A percentile compares a stretch with the other conserved stretches of the same genome.
These are phyloP conservation scores for Dendropsophus ebraccatus DNA, from an alignment of 2,113 vertebrate genomes.

Conservation along the genomic window DNA sequence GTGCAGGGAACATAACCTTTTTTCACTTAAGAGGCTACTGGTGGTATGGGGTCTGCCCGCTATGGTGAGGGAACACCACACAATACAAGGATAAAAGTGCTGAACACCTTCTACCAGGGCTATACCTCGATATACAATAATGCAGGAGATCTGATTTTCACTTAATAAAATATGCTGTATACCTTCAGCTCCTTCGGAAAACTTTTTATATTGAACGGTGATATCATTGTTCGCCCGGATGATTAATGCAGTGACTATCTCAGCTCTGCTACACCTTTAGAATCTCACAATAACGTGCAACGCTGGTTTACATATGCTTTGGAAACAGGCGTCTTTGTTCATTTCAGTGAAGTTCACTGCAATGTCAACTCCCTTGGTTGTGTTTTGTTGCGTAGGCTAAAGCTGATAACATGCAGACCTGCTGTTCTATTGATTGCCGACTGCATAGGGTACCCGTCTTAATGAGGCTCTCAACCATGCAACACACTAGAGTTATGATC, in stretches of 20 bases:
- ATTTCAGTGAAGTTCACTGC: slow-evolving; percentile 51
- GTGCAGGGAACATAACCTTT: background rate
- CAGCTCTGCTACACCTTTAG: background rate
- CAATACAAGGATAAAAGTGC: background rate
- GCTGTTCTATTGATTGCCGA: slow-evolving; percentile 57
- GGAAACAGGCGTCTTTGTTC: slow-evolving; percentile 19
- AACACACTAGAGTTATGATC: slow-evolving; percentile 36
- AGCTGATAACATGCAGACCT: slow-evolving; percentile 48
- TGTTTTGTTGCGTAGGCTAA: slow-evolving; percentile 39
- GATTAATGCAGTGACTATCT: background rate
- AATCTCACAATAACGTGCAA: background rate
- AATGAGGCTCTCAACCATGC: slow-evolving; percentile 52
- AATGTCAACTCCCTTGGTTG: slow-evolving; percentile 54
- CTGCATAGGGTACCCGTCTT: slow-evolving; percentile 49
- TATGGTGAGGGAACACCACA: background rate
- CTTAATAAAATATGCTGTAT: no score
- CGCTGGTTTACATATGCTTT: slow-evolving; percentile 16
- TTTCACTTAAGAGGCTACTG: background rate
- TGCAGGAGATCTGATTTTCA: background rate
- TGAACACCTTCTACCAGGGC: background rate
- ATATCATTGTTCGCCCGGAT: background rate
- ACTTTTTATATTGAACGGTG: background rate
- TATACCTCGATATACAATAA: background rate
- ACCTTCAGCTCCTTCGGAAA: background rate
- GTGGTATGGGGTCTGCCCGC: background rate